phyloP scores from a whole-genome alignment of 2,113 vertebrate species.

The Daboia siamensis region DNA sequence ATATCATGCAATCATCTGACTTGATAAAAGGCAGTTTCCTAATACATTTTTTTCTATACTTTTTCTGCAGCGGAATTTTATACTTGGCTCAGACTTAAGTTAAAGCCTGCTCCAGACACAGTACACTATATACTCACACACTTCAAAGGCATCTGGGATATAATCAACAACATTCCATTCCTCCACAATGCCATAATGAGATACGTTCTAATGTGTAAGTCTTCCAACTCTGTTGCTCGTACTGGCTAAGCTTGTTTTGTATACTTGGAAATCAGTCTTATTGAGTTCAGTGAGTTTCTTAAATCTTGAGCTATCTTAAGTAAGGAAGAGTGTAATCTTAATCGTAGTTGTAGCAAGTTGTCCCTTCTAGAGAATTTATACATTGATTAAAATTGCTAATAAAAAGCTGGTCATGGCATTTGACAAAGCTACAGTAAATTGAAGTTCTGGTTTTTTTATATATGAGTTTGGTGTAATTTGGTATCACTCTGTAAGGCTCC shows the following conservation, averaged over 20 bases:
- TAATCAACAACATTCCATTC: slow-evolving; percentile 91
- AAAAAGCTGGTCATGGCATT: neutral
- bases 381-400: neutral
- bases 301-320: neutral
- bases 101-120: slow-evolving; percentile 88
- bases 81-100: slow-evolving; percentile 78
- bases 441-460: neutral
- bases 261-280: neutral
- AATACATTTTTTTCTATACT: neutral
- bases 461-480: neutral
- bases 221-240: neutral
- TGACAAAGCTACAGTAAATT: neutral
- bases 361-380: neutral
- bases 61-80: slow-evolving; percentile 82
- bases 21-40: neutral
- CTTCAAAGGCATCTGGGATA: slow-evolving; percentile 88
- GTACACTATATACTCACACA: slow-evolving; percentile 94
- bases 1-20: neutral
- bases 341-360: neutral
- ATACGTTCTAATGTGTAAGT: slow-evolving; percentile 94
- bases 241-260: neutral
- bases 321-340: neutral
- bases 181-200: slow-evolving; percentile 85
- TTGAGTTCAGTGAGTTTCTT: neutral
- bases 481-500: neutral